Evolutionary conservation across 2,797 vertebrate species (phyloP), one percentile per base, ranked within the genome.

Genomic region (Galaxias olidus): DNA sequence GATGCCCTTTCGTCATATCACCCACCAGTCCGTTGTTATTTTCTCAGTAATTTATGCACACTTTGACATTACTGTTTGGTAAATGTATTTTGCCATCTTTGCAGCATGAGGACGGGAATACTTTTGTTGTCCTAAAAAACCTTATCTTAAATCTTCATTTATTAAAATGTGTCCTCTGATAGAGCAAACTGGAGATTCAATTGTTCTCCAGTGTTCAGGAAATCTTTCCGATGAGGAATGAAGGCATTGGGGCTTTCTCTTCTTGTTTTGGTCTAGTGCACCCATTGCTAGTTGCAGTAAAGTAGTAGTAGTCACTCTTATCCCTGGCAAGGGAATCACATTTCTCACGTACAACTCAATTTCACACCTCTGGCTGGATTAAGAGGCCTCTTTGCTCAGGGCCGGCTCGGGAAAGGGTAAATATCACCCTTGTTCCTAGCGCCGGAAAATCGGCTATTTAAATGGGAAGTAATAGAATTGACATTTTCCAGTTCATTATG

Each of bases 401-500:
- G 84, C 80, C 66, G 67, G 69, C 17, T 17, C 72, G 59, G 65
- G 72, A 87, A 78, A 84, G 74, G 78, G 88, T 90, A 91, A 90
- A 90, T 91, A 91, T 89, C 88, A 90, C 70, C 83, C 83, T 83
- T 85, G 85, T 87, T 89, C 81, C 85, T 59, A 59, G 72, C 8
- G 79, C 77, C 17, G 80, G 80, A 85, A 89, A 88, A 87, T 86
- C 81, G 70, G 66, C 89, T 85, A 85, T 91, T 91, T 90, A 91
- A 91, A 90, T 88, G 84, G 79, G 79, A 72, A 84, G 87, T 89
- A 91, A 90, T 90, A 88, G 86, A 90, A 90, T 76, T 90, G 90
- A 88, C 89, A 91, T 91, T 91, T 91, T 90, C 86, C 88, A 91
- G 86, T 91, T 91, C 86, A 92, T 91, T 92, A 91, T 91, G 87